Evolutionary conservation across 2,113 vertebrate genomes (phyloP).

Genomic region (Elaphurus davidianus): DNA sequence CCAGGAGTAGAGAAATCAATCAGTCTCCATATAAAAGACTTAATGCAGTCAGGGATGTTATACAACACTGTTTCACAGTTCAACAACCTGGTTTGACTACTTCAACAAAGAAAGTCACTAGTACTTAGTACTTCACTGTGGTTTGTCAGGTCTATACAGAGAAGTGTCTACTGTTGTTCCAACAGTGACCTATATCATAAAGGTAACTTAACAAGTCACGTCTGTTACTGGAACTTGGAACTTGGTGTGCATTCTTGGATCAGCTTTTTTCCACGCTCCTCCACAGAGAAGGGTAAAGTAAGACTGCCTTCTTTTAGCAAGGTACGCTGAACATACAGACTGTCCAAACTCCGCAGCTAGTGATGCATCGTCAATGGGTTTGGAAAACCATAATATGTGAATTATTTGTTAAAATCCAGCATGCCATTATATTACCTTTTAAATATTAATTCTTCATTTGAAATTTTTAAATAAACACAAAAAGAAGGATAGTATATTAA

Average conservation of each 20-base stretch:
- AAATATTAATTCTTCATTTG: neutral
- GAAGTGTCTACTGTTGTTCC: neutral
- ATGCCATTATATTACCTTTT: neutral
- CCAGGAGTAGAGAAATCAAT: slow-evolving; percentile 17
- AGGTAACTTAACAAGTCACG: neutral
- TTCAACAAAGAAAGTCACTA: neutral
- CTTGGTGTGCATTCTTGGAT: neutral
- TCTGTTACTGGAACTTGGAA: neutral
- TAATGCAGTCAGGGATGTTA: neutral
- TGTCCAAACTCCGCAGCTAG: neutral
- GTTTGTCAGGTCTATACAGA: neutral
- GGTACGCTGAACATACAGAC: neutral
- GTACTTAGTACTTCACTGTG: neutral
- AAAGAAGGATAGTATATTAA: slow-evolving; percentile 33
- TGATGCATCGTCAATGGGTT: neutral
- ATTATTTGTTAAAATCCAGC: neutral
- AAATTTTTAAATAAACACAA: neutral
- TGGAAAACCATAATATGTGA: neutral
- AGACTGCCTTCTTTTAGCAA: neutral
- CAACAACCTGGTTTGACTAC: neutral
- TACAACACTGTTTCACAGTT: neutral
- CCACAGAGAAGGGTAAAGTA: neutral
- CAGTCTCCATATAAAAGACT: neutral
- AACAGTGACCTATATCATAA: neutral
- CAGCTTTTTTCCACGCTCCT: neutral